Conservation (phyloP, 2,888 invertebrate genomes). For the Sicus ferrugineus region DNA sequence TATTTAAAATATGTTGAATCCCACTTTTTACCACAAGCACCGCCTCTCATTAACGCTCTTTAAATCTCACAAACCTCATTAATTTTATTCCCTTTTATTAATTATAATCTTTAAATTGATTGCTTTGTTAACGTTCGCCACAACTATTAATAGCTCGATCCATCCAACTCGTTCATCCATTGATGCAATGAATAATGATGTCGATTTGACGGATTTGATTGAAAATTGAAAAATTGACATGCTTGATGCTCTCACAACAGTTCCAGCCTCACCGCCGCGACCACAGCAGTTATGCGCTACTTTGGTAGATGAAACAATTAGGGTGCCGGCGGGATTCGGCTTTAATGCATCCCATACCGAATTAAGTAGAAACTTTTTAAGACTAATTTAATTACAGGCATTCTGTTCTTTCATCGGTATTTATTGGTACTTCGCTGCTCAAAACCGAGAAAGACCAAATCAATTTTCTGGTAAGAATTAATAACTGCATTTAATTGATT, state of each 20-base stretch:
- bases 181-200: slow-evolving; percentile 22
- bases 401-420: not conserved
- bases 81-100: not conserved
- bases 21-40: not conserved
- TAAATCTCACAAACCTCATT: slow-evolving; percentile 1
- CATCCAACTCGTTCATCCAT: slow-evolving; percentile 2
- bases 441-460: not conserved
- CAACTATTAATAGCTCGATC: not conserved
- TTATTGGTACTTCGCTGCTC: not conserved
- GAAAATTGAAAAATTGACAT: slow-evolving; percentile 11
- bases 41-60: not conserved
- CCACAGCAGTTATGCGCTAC: slow-evolving; percentile 12
- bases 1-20: not conserved
- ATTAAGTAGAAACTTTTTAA: no score
- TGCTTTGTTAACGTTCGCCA: slow-evolving; percentile 18
- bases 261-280: not conserved
- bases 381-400: slow-evolving; percentile 9
- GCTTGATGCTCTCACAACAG: not conserved
- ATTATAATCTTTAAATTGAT: slow-evolving; percentile 12
- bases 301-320: slow-evolving; percentile 24
- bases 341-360: no score
- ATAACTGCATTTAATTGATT: slow-evolving; percentile 25
- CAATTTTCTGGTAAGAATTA: slow-evolving; percentile 5
- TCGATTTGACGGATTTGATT: slow-evolving; percentile 12
- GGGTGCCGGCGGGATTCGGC: slow-evolving; percentile 4